Evolutionary conservation across 1,140 invertebrate genomes (phyloP), one percentile per base, ranked within the genome.

Genomic region (Phenacoccus solenopsis): DNA sequence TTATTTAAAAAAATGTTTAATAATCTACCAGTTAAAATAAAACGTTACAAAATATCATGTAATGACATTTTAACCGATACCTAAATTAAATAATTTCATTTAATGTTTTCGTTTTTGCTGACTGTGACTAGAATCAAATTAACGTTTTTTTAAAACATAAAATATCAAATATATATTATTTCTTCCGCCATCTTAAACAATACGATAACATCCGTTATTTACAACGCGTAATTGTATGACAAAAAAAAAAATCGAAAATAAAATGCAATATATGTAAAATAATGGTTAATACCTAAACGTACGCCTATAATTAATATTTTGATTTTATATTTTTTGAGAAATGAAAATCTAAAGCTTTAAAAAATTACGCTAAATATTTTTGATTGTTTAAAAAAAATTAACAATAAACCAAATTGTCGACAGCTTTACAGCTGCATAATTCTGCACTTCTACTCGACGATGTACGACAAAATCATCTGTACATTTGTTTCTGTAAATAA

Each of bases 81-180:
- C 59, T 64, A 64, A 24, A 5, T 64, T 27, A 64, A 64, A 25
- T 64, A 64, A 10, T 64, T 25, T 64, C 25, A 25, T 25, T 64
- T 59, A 20, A 9, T 59, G 5, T 64, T 64, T 27, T 20, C 20
- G 2, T 16, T 25, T 64, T 64, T 64, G 59, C 59, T 64, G 59
- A 25, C 25, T 64, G 59, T 64, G 59, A 64, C 59, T 64, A 64
- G 59, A 64, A 64, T 64, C 59, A 20, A 64, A 25, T 64, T 64
- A 25, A 64, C 59, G 59, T 64, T 64, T 64, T 64, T 27, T 49
- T 49, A 49, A 49, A 27, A 64, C 59, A 64, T 64, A 64, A 24
- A n/a, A 25, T 27, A 64, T 64, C 22, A 64, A 64, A 64, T 49
- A 64, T n/a, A n/a, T 64, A 27, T 64, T 64, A 24, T 64, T 59